A percentile compares a stretch with the other conserved stretches of the same genome.
Conservation (phyloP, 2,797 vertebrate species). For the Anolis apletophallus region DNA sequence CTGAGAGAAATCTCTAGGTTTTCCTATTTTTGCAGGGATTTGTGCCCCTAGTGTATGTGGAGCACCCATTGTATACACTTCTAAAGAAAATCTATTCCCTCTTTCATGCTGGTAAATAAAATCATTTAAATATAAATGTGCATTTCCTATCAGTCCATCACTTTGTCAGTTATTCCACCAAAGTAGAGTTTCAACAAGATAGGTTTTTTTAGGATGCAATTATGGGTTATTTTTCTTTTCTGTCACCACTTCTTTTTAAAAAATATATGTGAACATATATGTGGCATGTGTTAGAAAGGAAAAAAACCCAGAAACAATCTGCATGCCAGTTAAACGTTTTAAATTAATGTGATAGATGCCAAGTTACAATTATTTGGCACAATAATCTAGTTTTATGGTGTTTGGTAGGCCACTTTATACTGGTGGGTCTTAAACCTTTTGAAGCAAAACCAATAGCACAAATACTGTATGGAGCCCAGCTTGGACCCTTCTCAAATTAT, state of each 20-base stretch:
- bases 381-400: background rate
- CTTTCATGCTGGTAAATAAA: background rate
- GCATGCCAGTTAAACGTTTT: background rate
- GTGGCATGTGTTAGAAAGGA: background rate
- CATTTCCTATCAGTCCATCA: background rate
- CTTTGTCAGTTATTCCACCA: background rate
- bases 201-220: background rate
- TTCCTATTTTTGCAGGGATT: no score
- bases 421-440: no score
- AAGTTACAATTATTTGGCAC: background rate
- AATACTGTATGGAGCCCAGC: no score
- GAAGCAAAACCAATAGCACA: no score
- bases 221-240: background rate
- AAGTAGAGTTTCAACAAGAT: background rate
- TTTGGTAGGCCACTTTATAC: no score
- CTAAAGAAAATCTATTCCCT: background rate
- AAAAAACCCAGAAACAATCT: background rate
- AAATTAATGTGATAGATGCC: background rate
- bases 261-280: background rate
- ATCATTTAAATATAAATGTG: background rate
- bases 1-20: no score
- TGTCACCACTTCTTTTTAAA: background rate
- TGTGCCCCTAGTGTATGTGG: no score
- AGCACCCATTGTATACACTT: no score
- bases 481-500: no score